A percentile compares a stretch with the other conserved stretches of the same genome.
Conservation (phyloP, 2,888 invertebrate genomes). For the Ectemnius cavifrons region DNA sequence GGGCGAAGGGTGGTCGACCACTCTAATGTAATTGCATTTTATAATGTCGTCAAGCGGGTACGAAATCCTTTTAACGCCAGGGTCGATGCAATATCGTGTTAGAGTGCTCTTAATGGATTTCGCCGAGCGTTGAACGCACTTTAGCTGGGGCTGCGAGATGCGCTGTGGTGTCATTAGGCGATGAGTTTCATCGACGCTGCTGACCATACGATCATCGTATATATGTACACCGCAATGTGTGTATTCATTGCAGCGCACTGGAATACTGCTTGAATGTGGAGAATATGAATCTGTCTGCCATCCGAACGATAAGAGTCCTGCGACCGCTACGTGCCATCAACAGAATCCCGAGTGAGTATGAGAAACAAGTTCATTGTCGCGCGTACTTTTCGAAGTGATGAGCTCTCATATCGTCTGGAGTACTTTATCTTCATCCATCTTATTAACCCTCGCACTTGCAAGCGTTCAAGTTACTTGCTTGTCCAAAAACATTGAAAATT, state of each 20-base stretch:
- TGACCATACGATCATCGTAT: no score
- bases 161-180: no score
- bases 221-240: no score
- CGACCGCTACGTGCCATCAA: slow-evolving; percentile 98
- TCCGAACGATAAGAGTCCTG: slow-evolving; percentile 97
- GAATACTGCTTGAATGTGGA: slow-evolving; percentile 97
- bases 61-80: slow-evolving; percentile 6
- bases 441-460: neutral
- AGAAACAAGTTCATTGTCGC: neutral
- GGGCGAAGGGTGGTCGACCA: neutral
- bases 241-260: slow-evolving; percentile 81
- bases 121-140: no score
- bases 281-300: slow-evolving; percentile 98
- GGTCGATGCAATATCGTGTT: no score
- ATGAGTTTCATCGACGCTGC: no score
- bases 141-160: no score
- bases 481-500: no score
- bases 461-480: no score
- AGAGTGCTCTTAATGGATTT: no score
- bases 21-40: slow-evolving; percentile 5
- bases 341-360: slow-evolving; percentile 97
- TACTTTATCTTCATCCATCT: slow-evolving; percentile 19
- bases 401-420: slow-evolving; percentile 2
- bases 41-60: neutral
- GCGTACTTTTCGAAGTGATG: neutral